Conservation (phyloP, 2,888 invertebrate species). For the Drosophila suboccidentalis region DNA sequence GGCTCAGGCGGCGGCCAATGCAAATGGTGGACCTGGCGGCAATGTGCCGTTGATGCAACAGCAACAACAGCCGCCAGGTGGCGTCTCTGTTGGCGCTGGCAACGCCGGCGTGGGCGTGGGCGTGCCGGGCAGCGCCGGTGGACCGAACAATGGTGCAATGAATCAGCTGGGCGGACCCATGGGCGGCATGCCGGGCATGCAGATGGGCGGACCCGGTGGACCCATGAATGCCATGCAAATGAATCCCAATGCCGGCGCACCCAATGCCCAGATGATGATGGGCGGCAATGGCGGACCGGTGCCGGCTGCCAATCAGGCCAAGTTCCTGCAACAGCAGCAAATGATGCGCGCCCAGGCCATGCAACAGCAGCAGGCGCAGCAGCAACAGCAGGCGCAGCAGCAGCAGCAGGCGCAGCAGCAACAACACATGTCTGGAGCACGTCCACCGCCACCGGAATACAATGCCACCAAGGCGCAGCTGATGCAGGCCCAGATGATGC, state of each 20-base stretch:
- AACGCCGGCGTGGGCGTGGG: conserved; percentile 54
- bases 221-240: conserved; percentile 81
- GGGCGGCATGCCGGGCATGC: conserved; percentile 80
- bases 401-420: conserved; percentile 87
- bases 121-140: conserved; percentile 47
- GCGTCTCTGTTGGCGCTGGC: conserved; percentile 53
- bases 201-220: conserved; percentile 72
- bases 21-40: conserved; percentile 71
- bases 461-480: conserved; percentile 88
- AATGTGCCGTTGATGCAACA: conserved; percentile 68
- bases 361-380: conserved; percentile 85
- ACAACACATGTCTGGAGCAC: conserved; percentile 87
- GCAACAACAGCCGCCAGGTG: conserved; percentile 59
- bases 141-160: conserved; percentile 70
- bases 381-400: conserved; percentile 88
- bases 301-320: conserved; percentile 87
- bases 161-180: conserved; percentile 73
- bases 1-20: conserved; percentile 84
- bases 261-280: conserved; percentile 76
- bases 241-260: conserved; percentile 74
- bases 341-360: conserved; percentile 86
- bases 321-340: conserved; percentile 90
- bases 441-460: conserved; percentile 95
- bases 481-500: conserved; percentile 87
- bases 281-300: conserved; percentile 72